These are phyloP conservation scores for Paratilapia polleni DNA, from an alignment of 2,113 vertebrate species.

Conservation along the genomic window DNA sequence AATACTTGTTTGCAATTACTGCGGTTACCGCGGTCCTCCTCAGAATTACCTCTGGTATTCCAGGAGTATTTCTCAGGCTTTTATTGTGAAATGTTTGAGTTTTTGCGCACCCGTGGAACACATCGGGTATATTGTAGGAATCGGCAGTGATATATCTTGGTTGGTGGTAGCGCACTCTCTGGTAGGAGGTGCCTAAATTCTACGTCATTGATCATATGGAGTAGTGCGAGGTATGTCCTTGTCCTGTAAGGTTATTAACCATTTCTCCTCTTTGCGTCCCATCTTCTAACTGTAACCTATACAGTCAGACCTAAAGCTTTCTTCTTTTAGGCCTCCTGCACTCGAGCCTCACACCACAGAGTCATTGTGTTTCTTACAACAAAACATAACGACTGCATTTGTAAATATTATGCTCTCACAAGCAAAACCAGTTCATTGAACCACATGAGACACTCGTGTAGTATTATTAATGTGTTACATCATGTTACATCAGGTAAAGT, in stretches of 20 bases:
- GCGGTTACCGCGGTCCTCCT: too few relatives aligned
- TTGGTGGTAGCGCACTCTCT: background rate
- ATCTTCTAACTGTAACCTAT: background rate
- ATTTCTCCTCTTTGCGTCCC: background rate
- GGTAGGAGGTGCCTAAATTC: background rate
- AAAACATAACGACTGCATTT: background rate
- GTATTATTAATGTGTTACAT: slow-evolving; percentile 53
- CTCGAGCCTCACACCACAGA: too few relatives aligned
- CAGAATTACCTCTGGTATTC: background rate
- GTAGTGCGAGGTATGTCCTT: background rate
- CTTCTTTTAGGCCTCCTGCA: too few relatives aligned
- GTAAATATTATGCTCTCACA: background rate
- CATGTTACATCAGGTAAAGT: slow-evolving; percentile 1
- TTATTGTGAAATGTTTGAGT: background rate
- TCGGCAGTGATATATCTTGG: background rate
- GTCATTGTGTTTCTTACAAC: background rate
- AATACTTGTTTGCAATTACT: too few relatives aligned
- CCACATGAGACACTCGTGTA: background rate
- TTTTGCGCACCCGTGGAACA: background rate
- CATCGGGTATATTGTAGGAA: background rate
- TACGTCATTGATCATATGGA: background rate
- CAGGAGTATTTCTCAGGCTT: background rate
- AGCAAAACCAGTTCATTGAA: background rate
- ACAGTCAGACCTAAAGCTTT: background rate
- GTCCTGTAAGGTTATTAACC: background rate